These are phyloP conservation scores for Centruroides sculpturatus DNA, from an alignment of 1,140 invertebrate species.

Conservation along the genomic window DNA sequence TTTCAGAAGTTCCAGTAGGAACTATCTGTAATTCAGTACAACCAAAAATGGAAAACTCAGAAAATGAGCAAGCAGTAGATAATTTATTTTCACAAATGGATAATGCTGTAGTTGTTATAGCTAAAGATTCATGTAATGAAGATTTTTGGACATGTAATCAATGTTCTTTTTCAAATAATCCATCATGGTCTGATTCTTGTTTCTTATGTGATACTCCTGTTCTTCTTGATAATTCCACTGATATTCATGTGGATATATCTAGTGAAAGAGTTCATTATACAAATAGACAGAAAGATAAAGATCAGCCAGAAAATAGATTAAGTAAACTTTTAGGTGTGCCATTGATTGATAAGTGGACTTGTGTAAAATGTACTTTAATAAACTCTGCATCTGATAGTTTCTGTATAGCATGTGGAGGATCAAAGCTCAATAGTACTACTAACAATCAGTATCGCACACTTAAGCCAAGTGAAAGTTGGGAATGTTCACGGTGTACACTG, in stretches of 20 bases:
- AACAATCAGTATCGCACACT: constrained; percentile 18
- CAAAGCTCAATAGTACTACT: constrained; percentile 44
- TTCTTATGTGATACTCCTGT: constrained; percentile 57
- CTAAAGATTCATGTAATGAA: background rate
- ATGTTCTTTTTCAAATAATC: constrained; percentile 76
- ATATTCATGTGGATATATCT: too few relatives aligned
- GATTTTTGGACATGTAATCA: constrained; percentile 58
- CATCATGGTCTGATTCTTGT: constrained; percentile 55
- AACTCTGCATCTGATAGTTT: constrained; percentile 50
- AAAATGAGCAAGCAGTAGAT: too few relatives aligned
- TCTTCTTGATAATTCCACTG: background rate
- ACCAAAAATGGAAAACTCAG: constrained; percentile 1
- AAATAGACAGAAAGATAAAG: background rate
- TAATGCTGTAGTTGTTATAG: background rate
- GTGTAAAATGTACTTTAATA: constrained; percentile 70
- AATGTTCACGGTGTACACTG: constrained; percentile 58
- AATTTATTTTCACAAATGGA: background rate
- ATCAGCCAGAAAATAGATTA: background rate
- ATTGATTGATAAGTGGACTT: constrained; percentile 49
- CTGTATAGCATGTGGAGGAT: constrained; percentile 69
- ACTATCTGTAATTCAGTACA: background rate
- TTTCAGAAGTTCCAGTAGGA: constrained; percentile 12
- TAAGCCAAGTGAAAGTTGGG: constrained; percentile 54
- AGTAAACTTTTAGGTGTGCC: constrained; percentile 5
- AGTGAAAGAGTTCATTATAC: background rate